These are phyloP conservation scores for Acridotheres tristis DNA, from an alignment of 2,797 vertebrate genomes.

Conservation along the genomic window DNA sequence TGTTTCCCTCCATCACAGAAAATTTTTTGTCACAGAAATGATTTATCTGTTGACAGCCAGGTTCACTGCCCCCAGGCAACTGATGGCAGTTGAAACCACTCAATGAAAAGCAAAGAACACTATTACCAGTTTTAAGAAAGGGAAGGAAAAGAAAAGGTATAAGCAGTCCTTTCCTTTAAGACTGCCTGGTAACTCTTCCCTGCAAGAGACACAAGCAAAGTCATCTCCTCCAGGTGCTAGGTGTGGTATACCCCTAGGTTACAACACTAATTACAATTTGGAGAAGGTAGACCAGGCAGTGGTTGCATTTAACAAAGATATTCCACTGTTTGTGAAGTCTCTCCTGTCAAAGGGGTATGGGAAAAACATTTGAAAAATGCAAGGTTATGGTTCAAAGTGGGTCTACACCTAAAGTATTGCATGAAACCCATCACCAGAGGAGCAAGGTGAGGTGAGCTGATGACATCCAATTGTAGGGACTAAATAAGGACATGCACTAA, in stretches of 20 bases:
- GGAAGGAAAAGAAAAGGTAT: not conserved
- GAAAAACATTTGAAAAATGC: not conserved
- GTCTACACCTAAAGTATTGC: not conserved
- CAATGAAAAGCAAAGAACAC: slow-evolving; percentile 5
- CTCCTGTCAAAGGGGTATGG: not conserved
- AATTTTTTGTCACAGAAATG: not conserved
- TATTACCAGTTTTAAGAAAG: not conserved
- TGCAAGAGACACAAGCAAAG: not conserved
- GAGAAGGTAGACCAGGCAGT: not conserved
- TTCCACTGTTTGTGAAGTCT: not conserved
- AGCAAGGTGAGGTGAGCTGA: not conserved
- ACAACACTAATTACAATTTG: not conserved
- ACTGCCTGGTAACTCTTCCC: not conserved
- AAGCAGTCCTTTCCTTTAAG: not conserved
- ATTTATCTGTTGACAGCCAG: slow-evolving; percentile 54
- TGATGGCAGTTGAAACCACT: slow-evolving; percentile 25
- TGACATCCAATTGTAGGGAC: not conserved
- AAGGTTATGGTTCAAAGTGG: not conserved
- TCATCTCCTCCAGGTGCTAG: not conserved
- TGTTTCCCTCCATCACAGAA: not conserved
- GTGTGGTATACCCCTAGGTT: not conserved
- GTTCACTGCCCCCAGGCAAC: slow-evolving; percentile 31
- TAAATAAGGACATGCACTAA: not conserved
- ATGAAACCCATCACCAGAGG: not conserved
- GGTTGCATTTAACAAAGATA: not conserved